Percentiles rank a stretch among this genome's conserved stretches.
phyloP scores from a whole-genome alignment of 2,113 vertebrate genomes.

The Lates calcarifer region DNA sequence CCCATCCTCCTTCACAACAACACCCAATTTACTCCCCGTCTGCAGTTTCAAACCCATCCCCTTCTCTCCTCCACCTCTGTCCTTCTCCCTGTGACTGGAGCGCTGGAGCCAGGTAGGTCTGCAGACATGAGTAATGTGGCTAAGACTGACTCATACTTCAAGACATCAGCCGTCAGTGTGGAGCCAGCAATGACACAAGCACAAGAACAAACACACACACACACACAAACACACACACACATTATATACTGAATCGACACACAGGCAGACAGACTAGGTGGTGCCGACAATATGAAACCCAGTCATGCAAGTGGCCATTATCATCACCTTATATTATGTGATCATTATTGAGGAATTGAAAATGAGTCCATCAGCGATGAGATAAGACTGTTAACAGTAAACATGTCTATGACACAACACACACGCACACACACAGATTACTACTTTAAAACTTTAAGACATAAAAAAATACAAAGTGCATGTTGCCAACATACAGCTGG shows the following conservation, averaged over 20 bases:
- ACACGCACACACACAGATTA: neutral
- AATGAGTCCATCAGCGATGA: conserved; percentile 61
- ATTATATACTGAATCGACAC: conserved; percentile 29
- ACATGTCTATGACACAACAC: conserved; percentile 15
- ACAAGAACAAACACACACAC: conserved; percentile 42
- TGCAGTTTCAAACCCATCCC: neutral
- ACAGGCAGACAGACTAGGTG: conserved; percentile 67
- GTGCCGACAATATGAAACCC: conserved; percentile 64
- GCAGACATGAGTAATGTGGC: conserved; percentile 81
- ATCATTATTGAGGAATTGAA: conserved; percentile 59
- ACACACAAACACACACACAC: conserved; percentile 44
- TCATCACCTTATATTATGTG: conserved; percentile 56
- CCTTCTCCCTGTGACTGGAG: conserved; percentile 7
- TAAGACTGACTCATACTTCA: conserved; percentile 73
- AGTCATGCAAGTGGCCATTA: conserved; percentile 56
- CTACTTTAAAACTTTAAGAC: neutral
- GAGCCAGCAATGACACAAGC: conserved; percentile 79
- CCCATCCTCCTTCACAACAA: neutral
- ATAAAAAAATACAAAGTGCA: neutral
- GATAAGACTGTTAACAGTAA: conserved; percentile 67
- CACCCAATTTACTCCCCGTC: neutral
- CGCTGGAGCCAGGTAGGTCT: conserved; percentile 75
- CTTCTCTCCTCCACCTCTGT: conserved; percentile 22
- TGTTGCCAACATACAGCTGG: neutral
- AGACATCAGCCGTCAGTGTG: conserved; percentile 79